Base-by-base conservation (phyloP, 35 echinoderm and acorn worm genomes). In the Apostichopus californicus region DNA sequence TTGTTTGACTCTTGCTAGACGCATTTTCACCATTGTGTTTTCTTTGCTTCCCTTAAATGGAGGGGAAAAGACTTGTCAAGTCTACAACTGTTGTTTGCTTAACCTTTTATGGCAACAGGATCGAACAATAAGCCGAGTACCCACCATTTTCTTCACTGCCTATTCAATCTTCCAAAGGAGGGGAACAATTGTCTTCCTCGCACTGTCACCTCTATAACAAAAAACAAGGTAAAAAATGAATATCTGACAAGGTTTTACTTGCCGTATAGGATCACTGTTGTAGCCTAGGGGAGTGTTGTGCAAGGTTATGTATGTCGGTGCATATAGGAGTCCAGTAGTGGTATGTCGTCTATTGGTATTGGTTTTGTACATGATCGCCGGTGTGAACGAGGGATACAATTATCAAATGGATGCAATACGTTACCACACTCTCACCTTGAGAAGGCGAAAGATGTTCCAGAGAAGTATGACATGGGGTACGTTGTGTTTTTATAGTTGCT, bases 381-480 rank as follows among this genome's bases (percentile, higher is more conserved):
- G 8, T 11, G 11, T 68, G 11, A 68, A 18, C 9, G 34, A 46
- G 34, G 34, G 34, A 46, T 46, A 46, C 34, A 46, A 46, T 46
- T 46, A 46, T 14, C 64, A 68, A 46, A 83, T 83, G 80, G 80
- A 34, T 83, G 9, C 80, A 12, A 55, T 53, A 55, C 80, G 52
- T n/a, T 68, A 68, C 64, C 80, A 53, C 34, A 83, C 80, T 83
- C 80, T 83, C 55, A 55, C 80, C 80, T 53, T 83, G 26, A 83
- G 25, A 10, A 34, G 80, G 13, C 34, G 80, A 17, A 83, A 56
- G 17, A 56, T 56, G 5, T 83, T 54, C 55, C 11, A 17, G 17
- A 83, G 80, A 17, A 83, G 80, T 54, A 83, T 54, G 34, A 83
- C 80, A 5, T 83, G 80, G 80, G 80, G 80, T 83, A 66, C 63